Conservation (phyloP, 37 sponge, comb jelly and placozoan genomes). For the Theonella swinhoei region DNA sequence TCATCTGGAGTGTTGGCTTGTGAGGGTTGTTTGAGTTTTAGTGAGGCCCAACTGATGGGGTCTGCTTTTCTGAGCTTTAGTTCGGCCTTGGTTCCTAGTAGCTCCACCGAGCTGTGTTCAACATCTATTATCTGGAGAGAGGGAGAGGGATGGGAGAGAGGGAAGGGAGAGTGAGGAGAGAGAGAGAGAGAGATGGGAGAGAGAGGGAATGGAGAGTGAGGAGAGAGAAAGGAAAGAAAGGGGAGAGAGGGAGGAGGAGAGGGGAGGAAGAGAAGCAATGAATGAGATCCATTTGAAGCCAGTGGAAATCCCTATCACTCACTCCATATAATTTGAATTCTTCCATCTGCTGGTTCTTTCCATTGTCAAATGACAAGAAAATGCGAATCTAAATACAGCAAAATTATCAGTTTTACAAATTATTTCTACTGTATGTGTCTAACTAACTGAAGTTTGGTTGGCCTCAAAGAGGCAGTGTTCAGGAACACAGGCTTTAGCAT, state of each 20-base stretch:
- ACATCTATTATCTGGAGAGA: constrained; percentile 73
- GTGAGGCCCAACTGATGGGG: constrained; percentile 22
- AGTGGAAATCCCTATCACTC: no score
- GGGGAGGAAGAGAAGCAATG: no score
- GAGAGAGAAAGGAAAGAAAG: no score
- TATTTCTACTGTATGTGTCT: no score
- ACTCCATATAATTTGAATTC: constrained; percentile 60
- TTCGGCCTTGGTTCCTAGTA: constrained; percentile 79
- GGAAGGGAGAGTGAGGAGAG: no score
- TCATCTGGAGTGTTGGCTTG: no score
- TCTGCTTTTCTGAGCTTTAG: constrained; percentile 73
- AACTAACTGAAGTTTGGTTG: constrained; percentile 76
- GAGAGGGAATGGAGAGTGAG: no score
- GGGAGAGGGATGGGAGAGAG: no score
- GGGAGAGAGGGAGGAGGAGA: no score
- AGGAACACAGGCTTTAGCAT: constrained; percentile 79
- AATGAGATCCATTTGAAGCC: no score
- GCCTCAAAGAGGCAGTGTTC: constrained; percentile 70
- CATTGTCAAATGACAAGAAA: constrained; percentile 51
- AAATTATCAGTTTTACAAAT: not conserved
- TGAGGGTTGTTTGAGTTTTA: not conserved
- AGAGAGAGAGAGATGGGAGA: no score
- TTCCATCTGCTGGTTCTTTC: constrained; percentile 35
- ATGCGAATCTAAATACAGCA: constrained; percentile 21
- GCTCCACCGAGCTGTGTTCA: constrained; percentile 65